Conservation (phyloP, 2,888 invertebrate genomes). For the Chalcosyrphus nemorum region DNA sequence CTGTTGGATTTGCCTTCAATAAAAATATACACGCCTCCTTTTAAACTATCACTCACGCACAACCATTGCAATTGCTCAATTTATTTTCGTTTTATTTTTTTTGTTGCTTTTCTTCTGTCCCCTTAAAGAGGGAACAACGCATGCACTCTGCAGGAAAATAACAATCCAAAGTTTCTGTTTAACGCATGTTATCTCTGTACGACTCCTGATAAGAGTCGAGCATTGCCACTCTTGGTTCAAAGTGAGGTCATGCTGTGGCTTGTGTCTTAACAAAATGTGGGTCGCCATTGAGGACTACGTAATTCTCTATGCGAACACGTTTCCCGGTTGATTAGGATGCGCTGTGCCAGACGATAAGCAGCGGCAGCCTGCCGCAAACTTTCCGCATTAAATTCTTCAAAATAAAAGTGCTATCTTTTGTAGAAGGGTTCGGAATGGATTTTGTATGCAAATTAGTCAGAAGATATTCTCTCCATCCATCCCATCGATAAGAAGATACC, state of each 20-base stretch:
- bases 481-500: conserved; percentile 42
- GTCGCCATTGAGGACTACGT: conserved; percentile 47
- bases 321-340: conserved; percentile 56
- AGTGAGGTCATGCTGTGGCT: conserved; percentile 52
- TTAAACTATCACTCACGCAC: conserved; percentile 16
- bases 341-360: conserved; percentile 41
- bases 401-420: no score
- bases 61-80: conserved; percentile 19
- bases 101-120: no score
- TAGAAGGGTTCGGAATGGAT: conserved; percentile 22
- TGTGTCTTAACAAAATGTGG: conserved; percentile 30
- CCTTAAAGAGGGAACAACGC: conserved; percentile 2
- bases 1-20: conserved; percentile 25
- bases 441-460: conserved; percentile 59
- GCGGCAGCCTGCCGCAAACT: conserved; percentile 43
- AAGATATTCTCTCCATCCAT: conserved; percentile 8
- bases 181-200: conserved; percentile 46
- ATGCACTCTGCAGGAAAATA: conserved; percentile 22
- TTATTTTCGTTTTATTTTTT: not conserved
- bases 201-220: conserved; percentile 47
- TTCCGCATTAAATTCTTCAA: conserved; percentile 29
- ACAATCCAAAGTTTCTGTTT: conserved; percentile 25
- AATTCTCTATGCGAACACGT: conserved; percentile 33
- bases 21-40: conserved; percentile 49
- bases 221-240: conserved; percentile 39